phyloP scores from a whole-genome alignment of 2,113 vertebrate species.

The Bucco capensis region DNA sequence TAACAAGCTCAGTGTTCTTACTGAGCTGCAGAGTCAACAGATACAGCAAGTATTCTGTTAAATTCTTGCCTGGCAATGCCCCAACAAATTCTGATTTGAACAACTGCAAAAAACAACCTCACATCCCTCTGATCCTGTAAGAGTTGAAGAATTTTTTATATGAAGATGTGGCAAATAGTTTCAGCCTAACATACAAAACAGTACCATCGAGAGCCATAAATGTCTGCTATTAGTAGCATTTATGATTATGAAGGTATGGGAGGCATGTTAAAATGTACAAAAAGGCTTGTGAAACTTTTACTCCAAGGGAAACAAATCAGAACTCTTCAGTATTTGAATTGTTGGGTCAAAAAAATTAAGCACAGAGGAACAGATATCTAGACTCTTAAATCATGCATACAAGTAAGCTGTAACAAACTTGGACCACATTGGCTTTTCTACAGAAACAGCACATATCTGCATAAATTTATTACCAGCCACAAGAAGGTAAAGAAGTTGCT shows the following conservation, averaged over 20 bases:
- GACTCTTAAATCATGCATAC: background rate
- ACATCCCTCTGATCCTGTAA: background rate
- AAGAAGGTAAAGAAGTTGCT: background rate
- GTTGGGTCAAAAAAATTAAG: background rate
- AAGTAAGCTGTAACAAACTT: background rate
- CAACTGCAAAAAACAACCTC: background rate
- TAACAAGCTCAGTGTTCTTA: background rate
- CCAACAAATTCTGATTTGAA: background rate
- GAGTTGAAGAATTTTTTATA: background rate
- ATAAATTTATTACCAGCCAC: background rate
- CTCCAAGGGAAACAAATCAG: background rate
- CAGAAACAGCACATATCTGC: background rate
- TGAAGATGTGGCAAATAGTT: background rate
- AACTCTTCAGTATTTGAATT: background rate
- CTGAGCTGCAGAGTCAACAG: background rate
- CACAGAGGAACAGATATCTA: background rate
- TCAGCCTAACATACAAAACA: background rate
- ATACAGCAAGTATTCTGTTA: background rate
- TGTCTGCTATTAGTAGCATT: background rate
- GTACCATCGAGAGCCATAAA: background rate
- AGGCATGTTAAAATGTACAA: background rate
- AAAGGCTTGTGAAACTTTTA: background rate
- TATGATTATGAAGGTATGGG: background rate
- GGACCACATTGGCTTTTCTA: background rate
- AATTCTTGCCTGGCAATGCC: background rate